Evolutionary conservation across 2,113 vertebrate species (phyloP), one percentile per base, ranked within the genome.

Genomic region (Nicator chloris): DNA sequence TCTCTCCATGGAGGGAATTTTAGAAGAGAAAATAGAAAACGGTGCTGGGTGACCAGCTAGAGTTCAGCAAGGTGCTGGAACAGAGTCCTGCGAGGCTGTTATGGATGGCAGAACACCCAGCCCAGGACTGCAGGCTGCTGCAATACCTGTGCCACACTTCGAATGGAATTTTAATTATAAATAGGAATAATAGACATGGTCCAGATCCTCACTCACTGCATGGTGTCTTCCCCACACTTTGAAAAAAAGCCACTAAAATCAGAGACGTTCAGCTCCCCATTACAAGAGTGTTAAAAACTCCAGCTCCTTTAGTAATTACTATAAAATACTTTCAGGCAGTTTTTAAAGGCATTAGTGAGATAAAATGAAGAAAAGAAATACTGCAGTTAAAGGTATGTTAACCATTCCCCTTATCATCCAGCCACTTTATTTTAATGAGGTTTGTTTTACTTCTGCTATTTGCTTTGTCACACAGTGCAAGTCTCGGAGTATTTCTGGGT

Each of bases 361-460:
- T 63, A 86, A 94, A 93, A 91, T 0, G 27, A 76, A 79, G 70
- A 82, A 83, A 90, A 90, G 47, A 71, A 83, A 59, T n/a, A 68
- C 30, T 66, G 80, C 83, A 79, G 88, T 66, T 88, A 56, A 95
- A 96, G 85, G 79, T 60, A 81, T 63, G 85, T 81, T 66, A 91
- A 92, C 90, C 82, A 71, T 70, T 51, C 3, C 1, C 94, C 82
- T 92, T 90, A 86, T 96, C 93, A 81, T 47, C 71, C 86, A 64
- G 85, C 76, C 88, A 92, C 93, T 96, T 87, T 88, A 92, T 88
- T 97, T 96, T 94, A 92, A 93, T 94, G 93, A 96, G 92, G 71
- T 90, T 94, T 94, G 87, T 59, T 95, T 94, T 96, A 88, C 87
- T 82, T 17, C 60, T 51, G 68, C 6, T 88, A 40, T 94, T 96